Conservation (phyloP, 2,113 vertebrate species). For the Brachyistius frenatus region DNA sequence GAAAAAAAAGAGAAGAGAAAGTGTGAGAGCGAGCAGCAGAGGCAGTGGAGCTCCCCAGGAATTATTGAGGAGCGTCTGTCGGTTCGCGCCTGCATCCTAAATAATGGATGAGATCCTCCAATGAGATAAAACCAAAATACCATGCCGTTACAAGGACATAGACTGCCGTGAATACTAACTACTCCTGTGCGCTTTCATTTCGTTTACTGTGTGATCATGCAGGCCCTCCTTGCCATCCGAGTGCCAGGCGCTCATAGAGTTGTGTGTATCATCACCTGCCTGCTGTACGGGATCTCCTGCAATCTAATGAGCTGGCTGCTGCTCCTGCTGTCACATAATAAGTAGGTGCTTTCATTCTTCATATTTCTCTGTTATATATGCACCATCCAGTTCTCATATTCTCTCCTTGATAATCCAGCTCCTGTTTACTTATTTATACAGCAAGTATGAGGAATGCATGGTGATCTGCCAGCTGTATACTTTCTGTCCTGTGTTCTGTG, state of each 20-base stretch:
- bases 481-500: background rate
- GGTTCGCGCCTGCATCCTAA: slow-evolving; percentile 70
- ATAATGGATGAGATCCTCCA: slow-evolving; percentile 82
- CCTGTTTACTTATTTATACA: slow-evolving; percentile 51
- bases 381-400: slow-evolving; percentile 29
- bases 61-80: slow-evolving; percentile 73
- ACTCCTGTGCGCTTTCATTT: slow-evolving; percentile 60
- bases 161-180: slow-evolving; percentile 76
- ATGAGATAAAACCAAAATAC: slow-evolving; percentile 78
- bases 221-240: slow-evolving; percentile 9
- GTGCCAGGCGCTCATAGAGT: slow-evolving; percentile 31
- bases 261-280: slow-evolving; percentile 56
- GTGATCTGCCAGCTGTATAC: background rate
- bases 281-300: slow-evolving; percentile 46
- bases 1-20: slow-evolving; percentile 17
- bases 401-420: slow-evolving; percentile 30
- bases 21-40: slow-evolving; percentile 27
- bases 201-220: slow-evolving; percentile 60
- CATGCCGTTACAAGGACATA: slow-evolving; percentile 72
- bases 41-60: slow-evolving; percentile 55
- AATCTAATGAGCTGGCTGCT: slow-evolving; percentile 56
- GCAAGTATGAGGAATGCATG: background rate
- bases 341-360: slow-evolving; percentile 25
- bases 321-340: slow-evolving; percentile 41
- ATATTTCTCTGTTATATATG: slow-evolving; percentile 22